Base-by-base conservation (phyloP, 2,797 vertebrate genomes). In the Parauchenoglanis punctatus region DNA sequence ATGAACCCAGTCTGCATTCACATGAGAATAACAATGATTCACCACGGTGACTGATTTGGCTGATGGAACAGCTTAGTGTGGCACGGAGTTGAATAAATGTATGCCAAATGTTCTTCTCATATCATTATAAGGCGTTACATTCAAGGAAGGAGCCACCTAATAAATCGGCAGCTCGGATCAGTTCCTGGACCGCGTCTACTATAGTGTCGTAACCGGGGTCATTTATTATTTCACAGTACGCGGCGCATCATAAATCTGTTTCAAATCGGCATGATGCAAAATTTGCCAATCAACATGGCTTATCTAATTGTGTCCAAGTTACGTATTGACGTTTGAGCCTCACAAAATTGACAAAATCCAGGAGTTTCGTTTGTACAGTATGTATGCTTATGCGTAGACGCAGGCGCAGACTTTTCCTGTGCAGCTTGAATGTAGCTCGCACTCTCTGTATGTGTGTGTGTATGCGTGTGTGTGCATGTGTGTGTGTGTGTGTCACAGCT, bases 401-500 rank as follows among this genome's bases (percentile, higher is more conserved):
- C 23, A 52, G 6, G 44, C 12, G 46, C 12, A 52, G 28, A 52
- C 73, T 76, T 77, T 28, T 31, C n/a, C 49, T 31, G 15, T 77
- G 25, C n/a, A 56, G n/a, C 46, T 52, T 73, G 59, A 80, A 40
- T 73, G 31, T 58, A 78, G 28, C 54, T 49, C 2, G 35, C 3
- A 15, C 0, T 72, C 20, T 65, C 0, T 35, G 12, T 28, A 8
- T 49, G 3, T 58, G 3, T 28, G 0, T 72, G 25, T 65, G 4
- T 35, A 12, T 28, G 56, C 63, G 49, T 44, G 70, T 89, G 78
- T 85, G 86, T 65, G 77, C 77, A 44, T 54, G 54, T 54, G 44
- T 80, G 87, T 81, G 77, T 83, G 72, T 85, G 80, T 82, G 76
- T 89, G 63, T 90, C 73, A 72, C 72, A 75, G 84, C 84, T 85